These are phyloP conservation scores for Caiman crocodilus DNA, from an alignment of 2,797 vertebrate genomes.

Conservation along the genomic window DNA sequence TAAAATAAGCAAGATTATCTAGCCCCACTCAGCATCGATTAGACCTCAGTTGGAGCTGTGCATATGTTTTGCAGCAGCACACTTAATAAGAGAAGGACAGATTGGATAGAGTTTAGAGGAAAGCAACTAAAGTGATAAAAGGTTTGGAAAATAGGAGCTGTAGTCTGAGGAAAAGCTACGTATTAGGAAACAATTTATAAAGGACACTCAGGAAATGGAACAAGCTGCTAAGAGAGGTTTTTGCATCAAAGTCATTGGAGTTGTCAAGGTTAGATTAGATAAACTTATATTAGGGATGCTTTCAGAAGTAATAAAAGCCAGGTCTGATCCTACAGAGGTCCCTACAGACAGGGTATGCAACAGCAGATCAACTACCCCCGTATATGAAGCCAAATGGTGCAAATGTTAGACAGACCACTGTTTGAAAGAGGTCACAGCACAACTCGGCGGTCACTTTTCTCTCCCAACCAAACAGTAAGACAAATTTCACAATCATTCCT, in stretches of 20 bases:
- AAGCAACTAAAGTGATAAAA: constrained; percentile 50
- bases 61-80: not conserved
- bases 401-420: not conserved
- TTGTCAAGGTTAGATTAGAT: not conserved
- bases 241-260: not conserved
- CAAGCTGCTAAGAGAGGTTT: not conserved
- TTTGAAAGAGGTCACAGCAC: not conserved
- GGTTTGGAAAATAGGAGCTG: constrained; percentile 37
- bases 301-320: not conserved
- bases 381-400: not conserved
- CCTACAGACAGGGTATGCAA: not conserved
- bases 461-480: not conserved
- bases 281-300: not conserved
- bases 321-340: no score
- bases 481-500: accelerated
- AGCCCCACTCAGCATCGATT: not conserved
- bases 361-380: not conserved
- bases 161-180: constrained; percentile 1
- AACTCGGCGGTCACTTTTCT: not conserved
- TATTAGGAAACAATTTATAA: constrained; percentile 6
- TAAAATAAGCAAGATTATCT: constrained; percentile 49
- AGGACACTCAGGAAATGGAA: not conserved
- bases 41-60: constrained; percentile 3
- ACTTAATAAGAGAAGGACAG: constrained; percentile 39
- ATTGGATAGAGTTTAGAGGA: constrained; percentile 42